A percentile compares a stretch with the other conserved stretches of the same genome.
Evolutionary conservation across 2,113 vertebrate species (phyloP).

Genomic region (Ophiodon elongatus): DNA sequence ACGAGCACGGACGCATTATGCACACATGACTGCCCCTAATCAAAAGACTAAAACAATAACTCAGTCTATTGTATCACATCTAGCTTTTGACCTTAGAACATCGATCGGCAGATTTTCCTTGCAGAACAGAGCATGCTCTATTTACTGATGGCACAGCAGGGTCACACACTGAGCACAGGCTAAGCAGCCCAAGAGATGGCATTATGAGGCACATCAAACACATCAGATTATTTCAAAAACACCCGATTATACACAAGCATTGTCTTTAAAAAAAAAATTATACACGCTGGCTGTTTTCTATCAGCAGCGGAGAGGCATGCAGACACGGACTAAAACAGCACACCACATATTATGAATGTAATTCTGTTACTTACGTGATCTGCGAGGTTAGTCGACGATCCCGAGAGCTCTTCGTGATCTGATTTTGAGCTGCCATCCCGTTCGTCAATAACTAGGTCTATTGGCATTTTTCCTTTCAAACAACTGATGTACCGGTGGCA

Average conservation of each 20-base stretch:
- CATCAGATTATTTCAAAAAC: background rate
- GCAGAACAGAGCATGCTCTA: slow-evolving; percentile 70
- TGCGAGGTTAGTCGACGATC: slow-evolving; percentile 98
- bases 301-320: slow-evolving; percentile 16
- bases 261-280: background rate
- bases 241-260: background rate
- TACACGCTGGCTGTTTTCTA: background rate
- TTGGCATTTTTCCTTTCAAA: slow-evolving; percentile 99
- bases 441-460: slow-evolving; percentile 99
- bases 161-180: slow-evolving; percentile 54
- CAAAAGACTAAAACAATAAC: slow-evolving; percentile 84
- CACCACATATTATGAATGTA: slow-evolving; percentile 19
- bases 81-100: slow-evolving; percentile 81
- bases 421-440: slow-evolving; percentile 99
- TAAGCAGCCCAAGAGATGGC: slow-evolving; percentile 45
- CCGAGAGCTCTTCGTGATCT: slow-evolving; percentile 99
- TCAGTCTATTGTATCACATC: slow-evolving; percentile 78
- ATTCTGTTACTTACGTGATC: slow-evolving; percentile 94
- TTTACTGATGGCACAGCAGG: slow-evolving; percentile 68
- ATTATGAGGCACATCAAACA: slow-evolving; percentile 28
- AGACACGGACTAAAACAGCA: slow-evolving; percentile 34
- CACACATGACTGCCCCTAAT: slow-evolving; percentile 80
- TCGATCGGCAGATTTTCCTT: slow-evolving; percentile 72
- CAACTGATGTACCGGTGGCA: slow-evolving; percentile 99
- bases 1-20: slow-evolving; percentile 66